Conservation (phyloP, 2,888 invertebrate genomes). For the Mesopsocus fuscifrons region DNA sequence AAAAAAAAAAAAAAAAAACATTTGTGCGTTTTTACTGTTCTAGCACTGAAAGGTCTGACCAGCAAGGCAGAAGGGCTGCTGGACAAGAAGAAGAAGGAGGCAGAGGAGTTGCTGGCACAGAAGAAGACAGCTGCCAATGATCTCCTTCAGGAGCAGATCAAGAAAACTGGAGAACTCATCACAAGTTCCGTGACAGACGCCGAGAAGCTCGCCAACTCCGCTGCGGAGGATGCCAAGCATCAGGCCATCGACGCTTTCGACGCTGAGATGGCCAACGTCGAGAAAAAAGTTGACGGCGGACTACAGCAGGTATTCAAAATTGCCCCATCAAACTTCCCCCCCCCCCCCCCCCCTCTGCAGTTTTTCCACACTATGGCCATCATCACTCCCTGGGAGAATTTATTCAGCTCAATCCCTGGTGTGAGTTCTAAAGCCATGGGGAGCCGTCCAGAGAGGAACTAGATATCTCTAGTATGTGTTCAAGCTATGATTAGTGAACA, state of each 20-base stretch:
- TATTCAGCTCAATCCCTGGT: too few relatives aligned
- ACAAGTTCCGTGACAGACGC: constrained; percentile 15
- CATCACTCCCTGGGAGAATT: too few relatives aligned
- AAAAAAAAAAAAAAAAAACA: too few relatives aligned
- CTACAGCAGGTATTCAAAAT: constrained; percentile 13
- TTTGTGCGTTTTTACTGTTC: background rate
- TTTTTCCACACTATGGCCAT: too few relatives aligned
- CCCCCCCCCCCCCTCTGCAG: too few relatives aligned
- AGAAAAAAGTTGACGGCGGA: constrained; percentile 13
- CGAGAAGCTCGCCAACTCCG: constrained; percentile 10
- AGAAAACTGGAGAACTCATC: constrained; percentile 16
- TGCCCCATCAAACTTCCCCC: too few relatives aligned
- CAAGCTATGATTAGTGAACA: too few relatives aligned
- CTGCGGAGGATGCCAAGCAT: constrained; percentile 13
- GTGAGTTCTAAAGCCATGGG: too few relatives aligned
- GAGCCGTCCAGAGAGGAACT: too few relatives aligned
- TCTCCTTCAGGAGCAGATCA: constrained; percentile 15
- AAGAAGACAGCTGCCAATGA: constrained; percentile 14
- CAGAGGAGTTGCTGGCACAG: constrained; percentile 14
- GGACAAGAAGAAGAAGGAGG: constrained; percentile 17
- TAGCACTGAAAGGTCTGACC: constrained; percentile 17
- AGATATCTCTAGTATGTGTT: too few relatives aligned
- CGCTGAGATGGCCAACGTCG: constrained; percentile 14
- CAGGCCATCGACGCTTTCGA: constrained; percentile 15
- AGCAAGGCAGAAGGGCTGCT: constrained; percentile 15